Conservation (phyloP, 2,113 vertebrate species). For the Jaculus jaculus region DNA sequence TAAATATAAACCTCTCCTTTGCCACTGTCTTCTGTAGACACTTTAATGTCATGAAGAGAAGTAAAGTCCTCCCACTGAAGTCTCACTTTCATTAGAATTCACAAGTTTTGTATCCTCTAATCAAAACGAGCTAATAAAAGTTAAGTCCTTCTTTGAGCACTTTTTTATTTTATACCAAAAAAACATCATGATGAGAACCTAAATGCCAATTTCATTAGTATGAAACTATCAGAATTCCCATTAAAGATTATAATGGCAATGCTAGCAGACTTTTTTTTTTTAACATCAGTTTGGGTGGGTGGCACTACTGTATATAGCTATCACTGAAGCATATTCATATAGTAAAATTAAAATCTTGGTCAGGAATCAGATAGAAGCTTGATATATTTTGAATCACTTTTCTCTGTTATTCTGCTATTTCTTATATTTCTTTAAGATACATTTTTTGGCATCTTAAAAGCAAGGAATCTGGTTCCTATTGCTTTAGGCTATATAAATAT, state of each 20-base stretch:
- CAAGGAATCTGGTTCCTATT: slow-evolving; percentile 86
- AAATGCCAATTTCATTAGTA: slow-evolving; percentile 77
- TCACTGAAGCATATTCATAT: slow-evolving; percentile 82
- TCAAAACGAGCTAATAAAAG: slow-evolving; percentile 28
- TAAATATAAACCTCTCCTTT: not conserved
- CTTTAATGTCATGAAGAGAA: too few relatives aligned
- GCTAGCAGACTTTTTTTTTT: slow-evolving; percentile 78
- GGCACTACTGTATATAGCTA: slow-evolving; percentile 80
- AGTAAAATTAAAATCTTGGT: slow-evolving; percentile 87
- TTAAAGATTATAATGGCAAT: slow-evolving; percentile 79
- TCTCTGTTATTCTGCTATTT: slow-evolving; percentile 79
- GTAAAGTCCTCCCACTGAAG: rapidly evolving
- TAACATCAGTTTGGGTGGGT: slow-evolving; percentile 82
- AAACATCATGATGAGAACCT: slow-evolving; percentile 58
- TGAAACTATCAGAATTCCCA: slow-evolving; percentile 76
- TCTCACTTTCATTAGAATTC: not conserved
- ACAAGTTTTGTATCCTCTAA: not conserved
- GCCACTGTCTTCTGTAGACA: not conserved
- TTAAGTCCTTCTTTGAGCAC: slow-evolving; percentile 47
- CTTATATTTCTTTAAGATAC: slow-evolving; percentile 85
- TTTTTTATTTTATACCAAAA: slow-evolving; percentile 57
- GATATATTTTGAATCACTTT: slow-evolving; percentile 84
- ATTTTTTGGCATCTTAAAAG: slow-evolving; percentile 85
- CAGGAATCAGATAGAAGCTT: slow-evolving; percentile 85
- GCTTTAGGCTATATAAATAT: slow-evolving; percentile 86